A percentile compares a stretch with the other conserved stretches of the same genome.
These are phyloP conservation scores for Corythornis leucogaster DNA, from an alignment of 2,797 vertebrate genomes.

Conservation along the genomic window DNA sequence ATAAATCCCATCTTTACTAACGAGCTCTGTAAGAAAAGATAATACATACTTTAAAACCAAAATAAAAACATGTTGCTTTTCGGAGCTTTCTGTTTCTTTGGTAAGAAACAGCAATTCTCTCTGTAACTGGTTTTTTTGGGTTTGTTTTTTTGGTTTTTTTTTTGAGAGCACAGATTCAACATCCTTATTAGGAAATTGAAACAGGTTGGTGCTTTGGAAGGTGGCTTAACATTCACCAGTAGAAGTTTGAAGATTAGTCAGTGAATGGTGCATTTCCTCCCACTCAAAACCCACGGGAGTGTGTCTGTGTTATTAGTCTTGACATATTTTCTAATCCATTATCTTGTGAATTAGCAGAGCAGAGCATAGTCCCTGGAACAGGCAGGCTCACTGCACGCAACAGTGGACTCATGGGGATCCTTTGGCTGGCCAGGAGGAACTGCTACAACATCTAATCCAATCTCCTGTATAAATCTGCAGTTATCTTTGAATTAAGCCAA, in stretches of 20 bases:
- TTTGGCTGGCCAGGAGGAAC: conserved; percentile 16
- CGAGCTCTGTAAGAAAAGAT: not conserved
- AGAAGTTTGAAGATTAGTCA: conserved; percentile 63
- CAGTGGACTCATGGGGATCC: not conserved
- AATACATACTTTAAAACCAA: not conserved
- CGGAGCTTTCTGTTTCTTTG: not conserved
- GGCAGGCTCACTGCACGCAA: not conserved
- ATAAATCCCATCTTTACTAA: not conserved
- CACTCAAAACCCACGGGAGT: conserved; percentile 46
- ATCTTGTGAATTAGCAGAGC: conserved; percentile 38
- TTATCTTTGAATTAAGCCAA: conserved; percentile 4
- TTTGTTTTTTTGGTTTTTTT: not conserved
- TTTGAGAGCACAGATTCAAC: conserved; percentile 3
- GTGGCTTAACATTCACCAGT: conserved; percentile 26
- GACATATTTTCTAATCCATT: conserved; percentile 57
- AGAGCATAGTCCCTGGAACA: not conserved
- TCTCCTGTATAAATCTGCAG: not conserved
- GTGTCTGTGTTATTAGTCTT: conserved; percentile 45
- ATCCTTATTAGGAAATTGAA: conserved; percentile 47
- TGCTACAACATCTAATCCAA: not conserved
- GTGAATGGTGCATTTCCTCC: conserved; percentile 53
- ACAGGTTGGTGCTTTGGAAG: conserved; percentile 21
- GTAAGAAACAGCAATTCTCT: not conserved
- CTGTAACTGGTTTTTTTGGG: not conserved
- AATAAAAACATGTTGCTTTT: not conserved